Evolutionary conservation across 2,888 invertebrate species (phyloP).

Genomic region (Drosophila borborema): DNA sequence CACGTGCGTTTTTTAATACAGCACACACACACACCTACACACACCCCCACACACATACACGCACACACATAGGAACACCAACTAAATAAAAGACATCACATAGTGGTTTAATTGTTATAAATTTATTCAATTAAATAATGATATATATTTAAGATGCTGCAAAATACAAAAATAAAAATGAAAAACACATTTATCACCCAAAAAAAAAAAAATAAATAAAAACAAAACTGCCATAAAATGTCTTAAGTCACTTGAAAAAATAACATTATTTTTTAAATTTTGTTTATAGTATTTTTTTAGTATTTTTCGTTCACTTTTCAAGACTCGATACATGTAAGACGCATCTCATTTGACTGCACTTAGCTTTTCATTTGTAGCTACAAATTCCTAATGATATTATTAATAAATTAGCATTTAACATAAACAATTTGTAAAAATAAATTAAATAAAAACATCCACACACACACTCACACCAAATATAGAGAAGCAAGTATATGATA

Average conservation of each 20-base stretch:
- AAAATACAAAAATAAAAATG: constrained; percentile 3
- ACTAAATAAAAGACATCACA: constrained; percentile 50
- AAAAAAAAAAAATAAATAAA: constrained; percentile 14
- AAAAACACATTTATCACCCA: constrained; percentile 33
- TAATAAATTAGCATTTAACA: constrained; percentile 34
- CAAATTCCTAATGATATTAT: constrained; percentile 66
- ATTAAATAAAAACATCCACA: background rate
- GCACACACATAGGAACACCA: constrained; percentile 24
- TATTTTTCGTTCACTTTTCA: constrained; percentile 8
- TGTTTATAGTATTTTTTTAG: constrained; percentile 10
- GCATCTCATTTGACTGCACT: constrained; percentile 18
- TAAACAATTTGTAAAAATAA: constrained; percentile 42
- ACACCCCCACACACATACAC: constrained; percentile 20
- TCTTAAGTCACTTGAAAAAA: constrained; percentile 33
- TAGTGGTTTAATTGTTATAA: constrained; percentile 73
- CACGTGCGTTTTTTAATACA: constrained; percentile 47
- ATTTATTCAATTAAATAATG: constrained; percentile 40
- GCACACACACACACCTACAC: constrained; percentile 31
- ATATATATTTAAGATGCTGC: constrained; percentile 30
- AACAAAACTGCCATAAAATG: constrained; percentile 67
- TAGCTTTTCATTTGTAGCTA: constrained; percentile 49
- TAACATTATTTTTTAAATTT: constrained; percentile 20
- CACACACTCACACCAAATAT: constrained; percentile 1
- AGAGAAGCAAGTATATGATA: constrained; percentile 12
- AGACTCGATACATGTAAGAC: constrained; percentile 35